Percentiles rank a stretch among this genome's conserved stretches.
Evolutionary conservation across 2,113 vertebrate genomes (phyloP).

Genomic region (Pachyramphus minor): DNA sequence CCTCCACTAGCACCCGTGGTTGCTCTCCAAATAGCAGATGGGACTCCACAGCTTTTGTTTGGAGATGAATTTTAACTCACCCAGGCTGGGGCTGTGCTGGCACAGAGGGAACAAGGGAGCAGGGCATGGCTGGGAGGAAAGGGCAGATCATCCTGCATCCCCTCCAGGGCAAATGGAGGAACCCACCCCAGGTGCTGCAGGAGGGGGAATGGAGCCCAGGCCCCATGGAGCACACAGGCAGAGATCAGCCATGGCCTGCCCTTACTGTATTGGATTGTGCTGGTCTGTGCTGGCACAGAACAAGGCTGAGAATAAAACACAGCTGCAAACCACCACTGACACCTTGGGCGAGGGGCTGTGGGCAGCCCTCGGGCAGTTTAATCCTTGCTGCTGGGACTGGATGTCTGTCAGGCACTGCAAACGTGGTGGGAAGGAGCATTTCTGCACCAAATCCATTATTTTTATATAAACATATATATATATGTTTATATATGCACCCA

Average conservation of each 20-base stretch:
- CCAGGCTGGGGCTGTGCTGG: background rate
- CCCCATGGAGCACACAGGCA: accelerated
- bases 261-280: accelerated
- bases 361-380: background rate
- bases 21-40: background rate
- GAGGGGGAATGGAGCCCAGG: background rate
- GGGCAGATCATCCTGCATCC: background rate
- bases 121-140: background rate
- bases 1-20: background rate
- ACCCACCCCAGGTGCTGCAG: accelerated
- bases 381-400: background rate
- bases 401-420: accelerated
- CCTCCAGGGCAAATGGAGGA: accelerated
- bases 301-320: background rate
- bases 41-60: background rate
- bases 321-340: background rate
- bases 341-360: background rate
- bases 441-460: background rate
- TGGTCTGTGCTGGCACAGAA: background rate
- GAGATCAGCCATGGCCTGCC: background rate
- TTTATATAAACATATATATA: background rate
- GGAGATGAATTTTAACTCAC: background rate
- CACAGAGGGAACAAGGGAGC: background rate
- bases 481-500: background rate
- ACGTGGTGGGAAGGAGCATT: background rate